Evolutionary conservation across 2,797 vertebrate genomes (phyloP), one percentile per base, ranked within the genome.

Genomic region (Luscinia luscinia): DNA sequence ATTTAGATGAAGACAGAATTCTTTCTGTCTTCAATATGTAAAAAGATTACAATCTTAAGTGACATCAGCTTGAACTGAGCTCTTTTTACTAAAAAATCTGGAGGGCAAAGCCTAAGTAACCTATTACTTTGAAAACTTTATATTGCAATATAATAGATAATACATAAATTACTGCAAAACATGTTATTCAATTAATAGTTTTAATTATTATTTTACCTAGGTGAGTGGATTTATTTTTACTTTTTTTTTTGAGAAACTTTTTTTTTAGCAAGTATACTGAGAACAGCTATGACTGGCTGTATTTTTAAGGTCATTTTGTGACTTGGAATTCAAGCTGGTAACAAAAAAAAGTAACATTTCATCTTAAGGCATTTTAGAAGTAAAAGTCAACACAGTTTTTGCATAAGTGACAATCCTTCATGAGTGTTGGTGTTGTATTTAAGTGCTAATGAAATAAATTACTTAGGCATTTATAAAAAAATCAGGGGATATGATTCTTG

Each of bases 1-100:
- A 90, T 88, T 81, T 84, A 82, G 48, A 76, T 36, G 17, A 76
- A 90, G 36, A 76, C 4, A 79, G 77, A 86, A 82, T 63, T 5
- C 86, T 90, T 73, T 6, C 26, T 41, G 11, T 54, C 26, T 90
- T 82, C 84, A 59, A 26, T 57, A 70, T 24, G 11, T 67, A 76
- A 63, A 92, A 93, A 68, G 6, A 81, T 66, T 52, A 77, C 64
- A 81, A 82, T 76, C 43, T 81, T 45, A 62, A 66, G 54, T 62
- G 6, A 34, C 23, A 48, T 9, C 43, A 68, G 2, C 8, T 90
- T 78, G 43, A 72, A 68, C 12, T 32, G 26, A 64, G 57, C 48
- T 86, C 19, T 3, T 76, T 82, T 81, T 75, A 36, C 23, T 73
- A 34, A 81, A 94, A 54, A 94, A 36, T 81, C n/a, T 84, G 21